phyloP scores from a whole-genome alignment of 2,888 invertebrate species.

The Dryococelus australis region DNA sequence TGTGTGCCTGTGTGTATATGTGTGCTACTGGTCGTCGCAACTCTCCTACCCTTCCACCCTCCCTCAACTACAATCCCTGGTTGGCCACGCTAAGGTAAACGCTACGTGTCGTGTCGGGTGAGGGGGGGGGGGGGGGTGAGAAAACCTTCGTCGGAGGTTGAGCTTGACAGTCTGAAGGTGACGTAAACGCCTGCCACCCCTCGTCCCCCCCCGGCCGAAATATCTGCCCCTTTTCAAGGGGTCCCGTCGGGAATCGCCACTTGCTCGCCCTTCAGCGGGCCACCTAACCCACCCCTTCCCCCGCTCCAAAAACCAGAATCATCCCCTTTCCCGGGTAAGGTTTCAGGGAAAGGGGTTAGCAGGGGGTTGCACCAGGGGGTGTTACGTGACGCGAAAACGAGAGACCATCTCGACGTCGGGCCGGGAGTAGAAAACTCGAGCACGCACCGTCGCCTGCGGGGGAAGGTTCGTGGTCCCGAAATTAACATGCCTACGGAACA shows the following conservation, averaged over 20 bases:
- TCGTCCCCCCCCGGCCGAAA: neutral
- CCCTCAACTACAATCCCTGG: neutral
- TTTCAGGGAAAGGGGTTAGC: too few relatives aligned
- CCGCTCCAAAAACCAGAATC: too few relatives aligned
- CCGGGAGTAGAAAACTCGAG: neutral
- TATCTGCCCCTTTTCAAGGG: neutral
- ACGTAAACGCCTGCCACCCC: neutral
- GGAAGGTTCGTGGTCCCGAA: neutral
- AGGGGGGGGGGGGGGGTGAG: neutral
- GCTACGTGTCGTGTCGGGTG: neutral
- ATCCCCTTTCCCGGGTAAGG: too few relatives aligned
- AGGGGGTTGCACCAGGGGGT: neutral
- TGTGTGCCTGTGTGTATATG: too few relatives aligned
- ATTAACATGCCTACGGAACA: constrained; percentile 16
- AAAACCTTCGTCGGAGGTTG: neutral
- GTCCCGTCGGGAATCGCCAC: neutral
- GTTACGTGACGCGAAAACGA: neutral
- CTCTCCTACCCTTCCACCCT: neutral
- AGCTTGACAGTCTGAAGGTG: constrained; percentile 1
- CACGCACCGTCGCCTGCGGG: constrained; percentile 5
- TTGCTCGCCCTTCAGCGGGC: neutral
- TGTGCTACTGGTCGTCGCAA: neutral
- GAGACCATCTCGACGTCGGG: neutral
- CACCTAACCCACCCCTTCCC: too few relatives aligned
- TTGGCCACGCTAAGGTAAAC: neutral